Conservation (phyloP, 2,113 vertebrate genomes). For the Menidia beryllina region DNA sequence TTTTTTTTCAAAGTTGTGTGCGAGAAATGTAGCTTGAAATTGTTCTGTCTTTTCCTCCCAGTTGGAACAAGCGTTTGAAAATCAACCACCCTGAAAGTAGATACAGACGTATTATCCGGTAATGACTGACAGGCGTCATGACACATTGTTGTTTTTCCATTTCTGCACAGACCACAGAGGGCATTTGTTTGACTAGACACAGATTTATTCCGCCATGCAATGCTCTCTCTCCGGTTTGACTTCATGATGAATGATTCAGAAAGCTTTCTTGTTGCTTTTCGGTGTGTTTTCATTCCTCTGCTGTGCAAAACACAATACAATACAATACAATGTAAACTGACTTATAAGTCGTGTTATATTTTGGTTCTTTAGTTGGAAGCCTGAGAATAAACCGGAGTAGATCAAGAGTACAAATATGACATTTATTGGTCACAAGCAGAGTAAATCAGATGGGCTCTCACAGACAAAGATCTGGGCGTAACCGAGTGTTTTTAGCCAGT, state of each 20-base stretch:
- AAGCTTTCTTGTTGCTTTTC: background rate
- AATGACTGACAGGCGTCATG: constrained; percentile 52
- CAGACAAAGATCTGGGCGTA: too few species aligned
- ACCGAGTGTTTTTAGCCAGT: too few species aligned
- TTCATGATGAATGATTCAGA: background rate
- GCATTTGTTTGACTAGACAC: background rate
- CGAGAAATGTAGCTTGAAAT: constrained; percentile 78
- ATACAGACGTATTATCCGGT: constrained; percentile 47
- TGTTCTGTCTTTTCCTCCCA: constrained; percentile 37
- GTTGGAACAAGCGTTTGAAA: constrained; percentile 55
- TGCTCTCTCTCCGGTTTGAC: background rate
- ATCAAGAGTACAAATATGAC: too few species aligned
- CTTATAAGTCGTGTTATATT: too few species aligned
- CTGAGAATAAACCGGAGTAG: too few species aligned
- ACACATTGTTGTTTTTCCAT: constrained; percentile 23
- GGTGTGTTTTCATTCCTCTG: background rate
- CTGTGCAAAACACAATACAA: too few species aligned
- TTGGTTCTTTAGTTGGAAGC: too few species aligned
- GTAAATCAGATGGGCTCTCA: too few species aligned
- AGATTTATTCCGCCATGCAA: background rate
- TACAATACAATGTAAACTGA: too few species aligned
- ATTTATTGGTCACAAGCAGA: too few species aligned
- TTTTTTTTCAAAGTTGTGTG: constrained; percentile 53
- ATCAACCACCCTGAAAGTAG: constrained; percentile 58
- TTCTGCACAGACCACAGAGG: background rate